Evolutionary conservation across 1,140 invertebrate species (phyloP).

Genomic region (Apocrypta bakeri): DNA sequence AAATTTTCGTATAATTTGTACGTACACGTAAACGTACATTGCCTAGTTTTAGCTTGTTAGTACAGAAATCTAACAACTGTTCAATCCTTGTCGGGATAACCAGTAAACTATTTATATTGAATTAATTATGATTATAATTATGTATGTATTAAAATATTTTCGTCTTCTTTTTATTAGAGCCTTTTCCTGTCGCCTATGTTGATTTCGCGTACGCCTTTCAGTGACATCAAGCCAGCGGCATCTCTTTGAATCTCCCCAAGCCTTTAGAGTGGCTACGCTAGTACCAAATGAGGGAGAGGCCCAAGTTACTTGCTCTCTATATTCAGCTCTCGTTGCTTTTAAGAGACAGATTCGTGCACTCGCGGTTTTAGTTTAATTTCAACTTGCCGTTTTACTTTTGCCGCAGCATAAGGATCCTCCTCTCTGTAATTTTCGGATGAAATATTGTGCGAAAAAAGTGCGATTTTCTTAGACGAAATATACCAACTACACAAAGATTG

Average conservation of each 20-base stretch:
- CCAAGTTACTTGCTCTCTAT: neutral
- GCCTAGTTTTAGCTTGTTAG: neutral
- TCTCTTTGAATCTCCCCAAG: slow-evolving; percentile 22
- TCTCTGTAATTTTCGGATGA: neutral
- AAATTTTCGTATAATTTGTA: neutral
- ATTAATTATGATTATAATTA: too few relatives aligned
- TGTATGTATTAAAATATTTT: too few relatives aligned
- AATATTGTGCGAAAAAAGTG: neutral
- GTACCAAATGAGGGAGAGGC: slow-evolving; percentile 7
- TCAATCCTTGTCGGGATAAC: too few relatives aligned
- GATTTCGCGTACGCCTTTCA: neutral
- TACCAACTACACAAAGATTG: neutral
- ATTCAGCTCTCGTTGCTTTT: neutral
- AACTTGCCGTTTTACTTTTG: neutral
- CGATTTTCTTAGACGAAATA: neutral
- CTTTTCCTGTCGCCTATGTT: neutral
- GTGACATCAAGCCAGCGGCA: neutral
- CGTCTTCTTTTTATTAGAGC: neutral
- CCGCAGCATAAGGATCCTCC: neutral
- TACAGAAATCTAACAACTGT: too few relatives aligned
- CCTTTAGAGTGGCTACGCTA: slow-evolving; percentile 6
- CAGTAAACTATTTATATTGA: too few relatives aligned
- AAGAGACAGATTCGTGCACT: neutral
- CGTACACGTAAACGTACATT: too few relatives aligned
- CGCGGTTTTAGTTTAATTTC: neutral